phyloP scores from a whole-genome alignment of 1,140 invertebrate species.

The Diuraphis noxia region DNA sequence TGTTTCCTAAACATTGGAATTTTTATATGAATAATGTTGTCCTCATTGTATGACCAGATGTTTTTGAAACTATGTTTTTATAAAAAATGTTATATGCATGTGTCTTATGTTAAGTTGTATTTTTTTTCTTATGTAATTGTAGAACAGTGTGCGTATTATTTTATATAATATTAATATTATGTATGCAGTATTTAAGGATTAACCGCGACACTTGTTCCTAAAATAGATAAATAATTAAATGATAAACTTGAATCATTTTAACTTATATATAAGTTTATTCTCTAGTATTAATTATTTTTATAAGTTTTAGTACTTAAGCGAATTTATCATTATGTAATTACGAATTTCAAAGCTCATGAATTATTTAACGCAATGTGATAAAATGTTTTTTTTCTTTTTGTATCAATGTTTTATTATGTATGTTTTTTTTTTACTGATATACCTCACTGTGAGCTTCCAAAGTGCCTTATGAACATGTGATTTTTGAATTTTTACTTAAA shows the following conservation, averaged over 20 bases:
- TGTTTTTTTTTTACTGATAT: conserved; percentile 45
- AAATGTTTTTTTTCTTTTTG: conserved; percentile 48
- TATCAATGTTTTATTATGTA: conserved; percentile 38
- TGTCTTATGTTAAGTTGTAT: conserved; percentile 41
- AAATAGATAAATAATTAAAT: conserved; percentile 18
- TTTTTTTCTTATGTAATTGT: conserved; percentile 45
- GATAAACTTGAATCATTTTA: conserved; percentile 18
- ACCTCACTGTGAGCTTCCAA: conserved; percentile 51
- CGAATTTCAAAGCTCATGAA: conserved; percentile 51
- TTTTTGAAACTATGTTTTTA: conserved; percentile 17
- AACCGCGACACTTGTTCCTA: conserved; percentile 53
- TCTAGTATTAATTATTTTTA: conserved; percentile 46
- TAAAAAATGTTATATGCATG: conserved; percentile 46
- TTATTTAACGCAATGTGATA: conserved; percentile 49
- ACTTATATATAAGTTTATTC: conserved; percentile 27
- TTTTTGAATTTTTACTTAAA: conserved; percentile 40
- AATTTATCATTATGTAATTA: conserved; percentile 30
- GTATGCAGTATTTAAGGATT: conserved; percentile 54
- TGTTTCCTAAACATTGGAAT: conserved; percentile 51
- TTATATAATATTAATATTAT: conserved; percentile 53
- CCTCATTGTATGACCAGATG: neutral
- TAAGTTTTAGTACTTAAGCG: conserved; percentile 44
- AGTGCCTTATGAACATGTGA: conserved; percentile 47
- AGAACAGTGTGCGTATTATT: conserved; percentile 53
- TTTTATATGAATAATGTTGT: conserved; percentile 24